Percentiles rank a stretch among this genome's conserved stretches.
phyloP scores from a whole-genome alignment of 2,797 vertebrate genomes.

The Malurus leucopterus region DNA sequence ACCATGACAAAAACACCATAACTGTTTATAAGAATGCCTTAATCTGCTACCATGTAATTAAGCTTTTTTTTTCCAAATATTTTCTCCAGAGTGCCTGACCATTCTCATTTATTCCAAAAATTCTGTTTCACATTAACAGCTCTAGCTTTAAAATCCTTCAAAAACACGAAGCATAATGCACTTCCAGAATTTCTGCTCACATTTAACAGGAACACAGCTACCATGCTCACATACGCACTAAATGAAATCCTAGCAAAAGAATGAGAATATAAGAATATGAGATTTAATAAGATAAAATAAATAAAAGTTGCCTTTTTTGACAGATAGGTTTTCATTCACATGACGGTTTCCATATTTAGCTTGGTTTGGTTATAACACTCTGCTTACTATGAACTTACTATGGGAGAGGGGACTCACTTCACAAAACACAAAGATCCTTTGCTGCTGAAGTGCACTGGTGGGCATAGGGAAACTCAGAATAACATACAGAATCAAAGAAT shows the following conservation, averaged over 20 bases:
- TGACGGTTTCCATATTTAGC: neutral
- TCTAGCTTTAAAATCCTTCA: neutral
- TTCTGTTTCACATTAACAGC: slow-evolving; percentile 17
- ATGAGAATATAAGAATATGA: neutral
- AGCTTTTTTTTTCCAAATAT: neutral
- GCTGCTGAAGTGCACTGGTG: neutral
- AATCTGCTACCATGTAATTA: neutral
- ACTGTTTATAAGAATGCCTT: neutral
- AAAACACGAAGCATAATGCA: neutral
- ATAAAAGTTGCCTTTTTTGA: neutral
- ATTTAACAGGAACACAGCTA: neutral
- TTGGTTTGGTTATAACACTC: neutral
- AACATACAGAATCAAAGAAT: neutral
- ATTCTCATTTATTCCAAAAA: slow-evolving; percentile 17
- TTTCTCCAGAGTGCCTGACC: neutral
- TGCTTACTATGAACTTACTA: neutral
- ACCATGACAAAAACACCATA: neutral
- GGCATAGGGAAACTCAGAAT: neutral
- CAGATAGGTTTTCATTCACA: neutral
- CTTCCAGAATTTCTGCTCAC: neutral
- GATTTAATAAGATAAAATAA: neutral
- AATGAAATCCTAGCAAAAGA: neutral
- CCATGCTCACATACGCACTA: neutral
- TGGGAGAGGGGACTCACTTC: neutral
- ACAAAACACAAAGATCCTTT: neutral